These are phyloP conservation scores for Nemapogon koenigi DNA, from an alignment of 2,888 invertebrate species.

Conservation along the genomic window DNA sequence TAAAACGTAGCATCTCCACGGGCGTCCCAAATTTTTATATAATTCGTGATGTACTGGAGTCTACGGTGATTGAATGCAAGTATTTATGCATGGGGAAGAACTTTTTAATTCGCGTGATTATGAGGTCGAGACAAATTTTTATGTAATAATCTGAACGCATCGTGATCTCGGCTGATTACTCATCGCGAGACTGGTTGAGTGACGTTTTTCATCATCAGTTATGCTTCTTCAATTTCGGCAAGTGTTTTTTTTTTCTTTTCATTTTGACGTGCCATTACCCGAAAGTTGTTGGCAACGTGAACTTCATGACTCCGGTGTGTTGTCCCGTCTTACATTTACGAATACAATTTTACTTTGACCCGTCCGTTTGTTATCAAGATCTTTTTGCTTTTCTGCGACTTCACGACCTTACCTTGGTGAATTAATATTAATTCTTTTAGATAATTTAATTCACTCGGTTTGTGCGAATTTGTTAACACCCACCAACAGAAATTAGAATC, in stretches of 20 bases:
- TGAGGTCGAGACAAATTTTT: slow-evolving; percentile 14
- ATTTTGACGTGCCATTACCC: slow-evolving; percentile 5
- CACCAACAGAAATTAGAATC: too few relatives aligned
- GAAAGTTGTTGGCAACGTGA: too few relatives aligned
- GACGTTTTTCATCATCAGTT: slow-evolving; percentile 41
- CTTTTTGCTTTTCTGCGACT: too few relatives aligned
- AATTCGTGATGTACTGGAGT: slow-evolving; percentile 35
- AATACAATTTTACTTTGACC: too few relatives aligned
- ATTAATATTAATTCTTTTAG: too few relatives aligned
- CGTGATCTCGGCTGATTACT: slow-evolving; percentile 38
- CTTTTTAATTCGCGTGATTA: slow-evolving; percentile 19
- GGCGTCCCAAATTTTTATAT: slow-evolving; percentile 41
- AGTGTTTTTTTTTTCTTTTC: slow-evolving; percentile 6
- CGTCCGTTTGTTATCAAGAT: too few relatives aligned
- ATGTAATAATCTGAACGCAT: slow-evolving; percentile 23
- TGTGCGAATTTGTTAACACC: too few relatives aligned
- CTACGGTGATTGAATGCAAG: slow-evolving; percentile 9
- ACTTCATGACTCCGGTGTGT: too few relatives aligned
- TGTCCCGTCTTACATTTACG: too few relatives aligned
- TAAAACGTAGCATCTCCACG: slow-evolving; percentile 51
- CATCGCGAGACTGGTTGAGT: slow-evolving; percentile 41
- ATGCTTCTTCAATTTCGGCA: slow-evolving; percentile 13
- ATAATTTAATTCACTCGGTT: too few relatives aligned
- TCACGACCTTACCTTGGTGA: too few relatives aligned
- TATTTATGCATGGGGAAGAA: slow-evolving; percentile 8